phyloP scores from a whole-genome alignment of 2,113 vertebrate genomes.

The Choloepus hoffmanni region DNA sequence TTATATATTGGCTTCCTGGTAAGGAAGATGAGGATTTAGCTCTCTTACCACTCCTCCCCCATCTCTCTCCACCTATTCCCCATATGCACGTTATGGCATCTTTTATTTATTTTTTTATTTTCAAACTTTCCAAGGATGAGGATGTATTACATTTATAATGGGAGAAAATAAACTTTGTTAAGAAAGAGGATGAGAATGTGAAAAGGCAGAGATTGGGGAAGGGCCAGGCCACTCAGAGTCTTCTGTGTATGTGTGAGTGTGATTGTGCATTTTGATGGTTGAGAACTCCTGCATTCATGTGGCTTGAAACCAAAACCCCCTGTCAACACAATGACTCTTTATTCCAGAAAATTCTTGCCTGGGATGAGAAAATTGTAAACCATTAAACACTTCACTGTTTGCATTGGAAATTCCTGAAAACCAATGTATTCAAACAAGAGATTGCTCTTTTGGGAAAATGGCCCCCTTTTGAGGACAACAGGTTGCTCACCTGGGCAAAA shows the following conservation, averaged over 20 bases:
- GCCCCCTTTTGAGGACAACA: not conserved
- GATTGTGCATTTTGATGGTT: not conserved
- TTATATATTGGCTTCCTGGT: too few species aligned
- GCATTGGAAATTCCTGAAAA: slow-evolving; percentile 25
- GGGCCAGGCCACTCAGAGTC: not conserved
- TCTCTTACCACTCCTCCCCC: too few species aligned
- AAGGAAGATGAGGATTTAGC: too few species aligned
- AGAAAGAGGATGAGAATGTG: not conserved
- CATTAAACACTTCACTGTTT: not conserved
- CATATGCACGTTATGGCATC: too few species aligned
- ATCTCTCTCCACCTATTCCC: too few species aligned
- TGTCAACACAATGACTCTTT: not conserved
- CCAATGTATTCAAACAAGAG: not conserved
- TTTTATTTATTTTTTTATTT: not conserved
- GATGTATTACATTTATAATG: not conserved
- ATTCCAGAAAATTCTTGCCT: not conserved
- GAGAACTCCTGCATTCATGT: too few species aligned
- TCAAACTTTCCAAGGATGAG: not conserved
- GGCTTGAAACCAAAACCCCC: not conserved
- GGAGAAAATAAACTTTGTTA: not conserved
- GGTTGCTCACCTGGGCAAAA: not conserved
- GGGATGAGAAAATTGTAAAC: not conserved
- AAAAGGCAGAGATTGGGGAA: not conserved
- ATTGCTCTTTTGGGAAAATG: not conserved
- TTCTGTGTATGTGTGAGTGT: not conserved